These are phyloP conservation scores for Drosophila siamana DNA, from an alignment of 2,888 invertebrate species.

Conservation along the genomic window DNA sequence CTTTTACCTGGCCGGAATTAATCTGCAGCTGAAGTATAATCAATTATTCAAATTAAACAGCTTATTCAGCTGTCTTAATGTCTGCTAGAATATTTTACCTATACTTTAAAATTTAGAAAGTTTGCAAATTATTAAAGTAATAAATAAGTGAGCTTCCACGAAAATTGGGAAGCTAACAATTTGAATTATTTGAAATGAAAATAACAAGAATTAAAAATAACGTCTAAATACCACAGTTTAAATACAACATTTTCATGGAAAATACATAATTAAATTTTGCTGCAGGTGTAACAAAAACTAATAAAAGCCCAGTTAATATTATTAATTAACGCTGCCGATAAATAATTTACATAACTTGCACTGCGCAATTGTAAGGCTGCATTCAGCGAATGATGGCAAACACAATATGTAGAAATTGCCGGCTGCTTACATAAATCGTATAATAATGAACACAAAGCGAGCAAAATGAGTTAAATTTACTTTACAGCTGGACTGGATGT, in stretches of 20 bases:
- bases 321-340: background rate
- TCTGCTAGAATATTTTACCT: too few species aligned
- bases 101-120: too few species aligned
- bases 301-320: background rate
- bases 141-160: too few species aligned
- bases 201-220: background rate
- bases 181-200: too few species aligned
- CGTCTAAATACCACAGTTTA: background rate
- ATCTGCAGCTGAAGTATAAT: too few species aligned
- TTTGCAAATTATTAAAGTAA: too few species aligned
- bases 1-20: too few species aligned
- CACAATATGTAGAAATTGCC: constrained; percentile 6
- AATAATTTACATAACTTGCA: constrained; percentile 10
- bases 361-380: constrained; percentile 16
- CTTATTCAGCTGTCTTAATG: too few species aligned
- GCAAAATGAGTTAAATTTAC: constrained; percentile 1
- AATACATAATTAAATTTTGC: background rate
- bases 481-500: background rate
- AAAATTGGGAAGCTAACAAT: too few species aligned
- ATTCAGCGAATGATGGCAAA: background rate
- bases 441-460: background rate
- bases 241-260: background rate
- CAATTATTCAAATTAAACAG: background rate
- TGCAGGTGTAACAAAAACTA: background rate
- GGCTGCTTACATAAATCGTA: constrained; percentile 1